Evolutionary conservation across 2,113 vertebrate species (phyloP), one percentile per base, ranked within the genome.

Genomic region (Noturus placidus): DNA sequence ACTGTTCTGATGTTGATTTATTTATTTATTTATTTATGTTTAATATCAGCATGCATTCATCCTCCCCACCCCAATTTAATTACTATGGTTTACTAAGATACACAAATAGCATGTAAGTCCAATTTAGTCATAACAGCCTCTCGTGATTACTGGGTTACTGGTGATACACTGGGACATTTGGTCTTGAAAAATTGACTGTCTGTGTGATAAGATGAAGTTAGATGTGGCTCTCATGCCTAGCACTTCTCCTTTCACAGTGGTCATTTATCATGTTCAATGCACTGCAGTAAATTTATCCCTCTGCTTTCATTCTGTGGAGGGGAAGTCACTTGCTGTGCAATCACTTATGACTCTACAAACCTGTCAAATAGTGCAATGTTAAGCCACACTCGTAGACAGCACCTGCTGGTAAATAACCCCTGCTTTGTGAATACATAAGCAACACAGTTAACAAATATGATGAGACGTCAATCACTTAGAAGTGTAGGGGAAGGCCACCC

Each of bases 281-380:
- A 46, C 65, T 81, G 69, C 79, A 72, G 81, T 79, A 89, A 89
- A 89, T 72, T 30, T 82, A 65, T 88, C 70, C 70, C 65, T 65
- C 46, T 63, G 59, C 78, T 78, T 88, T 86, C 74, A 65, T 85
- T 67, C 80, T 67, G 61, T 52, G 20, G 70, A 72, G 42, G 35
- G 52, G 77, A 87, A 83, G 65, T 84, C 69, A 46, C 84, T 88
- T 72, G 83, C 83, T 57, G 80, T 54, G 79, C 86, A 70, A 89
- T 87, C 61, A 79, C 86, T 90, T 87, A 90, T 10, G 59, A 72
- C 79, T 88, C 88, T 89, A 87, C 86, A 89, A 89, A 83, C 54
- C 56, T 91, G 86, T 91, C 88, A 83, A 59, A 57, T 46, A 14
- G 20, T 15, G 80, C 69, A 25, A 54, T 33, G 77, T 90, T 85